Conservation (phyloP, 2,113 vertebrate genomes). For the Macroglossus sobrinus region DNA sequence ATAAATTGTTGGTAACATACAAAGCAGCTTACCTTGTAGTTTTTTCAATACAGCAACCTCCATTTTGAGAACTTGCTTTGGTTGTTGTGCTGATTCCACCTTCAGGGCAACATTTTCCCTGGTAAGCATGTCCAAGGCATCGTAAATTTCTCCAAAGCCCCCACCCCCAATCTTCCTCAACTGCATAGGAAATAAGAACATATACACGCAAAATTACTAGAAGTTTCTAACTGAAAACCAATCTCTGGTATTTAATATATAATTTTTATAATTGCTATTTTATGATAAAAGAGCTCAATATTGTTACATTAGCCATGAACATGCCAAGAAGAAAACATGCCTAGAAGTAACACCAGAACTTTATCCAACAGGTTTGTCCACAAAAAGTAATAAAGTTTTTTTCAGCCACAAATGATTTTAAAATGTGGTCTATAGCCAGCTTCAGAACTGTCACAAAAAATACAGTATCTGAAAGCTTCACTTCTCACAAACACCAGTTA, state of each 20-base stretch:
- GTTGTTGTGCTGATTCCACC: slow-evolving; percentile 98
- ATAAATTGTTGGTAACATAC: slow-evolving; percentile 2
- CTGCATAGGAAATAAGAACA: slow-evolving; percentile 79
- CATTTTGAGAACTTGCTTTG: slow-evolving; percentile 99
- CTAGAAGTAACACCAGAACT: slow-evolving; percentile 15
- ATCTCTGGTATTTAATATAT: slow-evolving; percentile 29
- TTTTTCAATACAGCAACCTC: slow-evolving; percentile 99
- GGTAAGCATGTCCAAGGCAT: slow-evolving; percentile 95
- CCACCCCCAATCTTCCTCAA: slow-evolving; percentile 97
- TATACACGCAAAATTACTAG: slow-evolving; percentile 37
- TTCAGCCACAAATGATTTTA: slow-evolving; percentile 14
- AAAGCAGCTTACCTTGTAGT: slow-evolving; percentile 91
- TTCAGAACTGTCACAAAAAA: slow-evolving; percentile 32
- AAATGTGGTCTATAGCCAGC: neutral
- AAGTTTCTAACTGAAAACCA: slow-evolving; percentile 49
- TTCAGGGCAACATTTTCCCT: slow-evolving; percentile 96
- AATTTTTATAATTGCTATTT: slow-evolving; percentile 29
- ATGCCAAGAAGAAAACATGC: slow-evolving; percentile 23
- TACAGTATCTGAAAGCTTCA: slow-evolving; percentile 8
- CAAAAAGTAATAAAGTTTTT: slow-evolving; percentile 28
- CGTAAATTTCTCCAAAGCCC: slow-evolving; percentile 99
- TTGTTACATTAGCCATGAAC: slow-evolving; percentile 20
- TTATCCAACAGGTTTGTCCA: slow-evolving; percentile 2
- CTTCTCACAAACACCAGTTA: neutral
- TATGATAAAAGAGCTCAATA: slow-evolving; percentile 30